A percentile compares a stretch with the other conserved stretches of the same genome.
These are phyloP conservation scores for Pseudolaguvia tuberculata DNA, from an alignment of 2,113 vertebrate species.

Conservation along the genomic window DNA sequence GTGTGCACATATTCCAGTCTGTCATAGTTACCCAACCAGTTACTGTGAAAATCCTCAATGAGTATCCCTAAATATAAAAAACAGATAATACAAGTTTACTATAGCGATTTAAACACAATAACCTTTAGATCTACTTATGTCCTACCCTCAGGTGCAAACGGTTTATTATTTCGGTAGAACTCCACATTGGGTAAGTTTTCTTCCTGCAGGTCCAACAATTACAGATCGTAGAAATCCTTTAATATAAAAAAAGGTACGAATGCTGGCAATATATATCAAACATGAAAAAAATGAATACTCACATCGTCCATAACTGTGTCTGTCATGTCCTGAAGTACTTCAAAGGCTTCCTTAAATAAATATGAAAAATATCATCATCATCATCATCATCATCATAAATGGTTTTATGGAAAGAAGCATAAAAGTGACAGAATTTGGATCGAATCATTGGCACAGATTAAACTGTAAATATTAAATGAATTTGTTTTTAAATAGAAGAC, in stretches of 20 bases:
- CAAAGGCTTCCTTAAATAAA: too few relatives aligned
- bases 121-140: not conserved
- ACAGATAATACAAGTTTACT: not conserved
- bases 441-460: too few relatives aligned
- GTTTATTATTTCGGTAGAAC: slow-evolving; percentile 76
- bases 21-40: slow-evolving; percentile 68
- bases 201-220: slow-evolving; percentile 9
- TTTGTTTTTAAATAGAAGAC: too few relatives aligned
- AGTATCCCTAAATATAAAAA: slow-evolving; percentile 56
- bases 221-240: not conserved
- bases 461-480: too few relatives aligned
- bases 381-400: too few relatives aligned
- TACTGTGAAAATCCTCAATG: slow-evolving; percentile 69
- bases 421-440: too few relatives aligned
- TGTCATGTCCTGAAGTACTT: not conserved
- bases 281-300: not conserved
- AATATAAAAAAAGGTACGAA: not conserved
- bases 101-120: not conserved
- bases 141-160: slow-evolving; percentile 71
- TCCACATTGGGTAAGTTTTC: slow-evolving; percentile 70
- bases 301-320: not conserved
- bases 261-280: not conserved
- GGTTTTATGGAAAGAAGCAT: too few relatives aligned
- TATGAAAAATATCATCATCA: too few relatives aligned
- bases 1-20: slow-evolving; percentile 78